Evolutionary conservation across 2,888 invertebrate genomes (phyloP).

Genomic region (Caenorhabditis macrosperma): DNA sequence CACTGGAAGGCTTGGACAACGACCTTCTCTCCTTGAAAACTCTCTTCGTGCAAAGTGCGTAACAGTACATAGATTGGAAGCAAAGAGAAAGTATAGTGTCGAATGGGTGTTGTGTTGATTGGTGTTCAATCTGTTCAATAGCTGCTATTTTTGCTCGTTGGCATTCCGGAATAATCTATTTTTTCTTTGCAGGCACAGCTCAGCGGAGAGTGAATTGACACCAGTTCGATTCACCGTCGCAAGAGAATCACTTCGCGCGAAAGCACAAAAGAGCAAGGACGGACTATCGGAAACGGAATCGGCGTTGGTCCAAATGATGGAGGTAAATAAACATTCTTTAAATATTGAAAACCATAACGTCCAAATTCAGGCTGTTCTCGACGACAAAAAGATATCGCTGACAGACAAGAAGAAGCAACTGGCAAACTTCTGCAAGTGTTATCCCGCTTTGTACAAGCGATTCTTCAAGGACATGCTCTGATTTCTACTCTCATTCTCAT

Average conservation of each 20-base stretch:
- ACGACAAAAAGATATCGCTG: slow-evolving; percentile 39
- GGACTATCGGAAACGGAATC: slow-evolving; percentile 36
- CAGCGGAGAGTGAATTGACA: slow-evolving; percentile 24
- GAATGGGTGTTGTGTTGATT: background rate
- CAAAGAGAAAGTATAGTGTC: slow-evolving; percentile 42
- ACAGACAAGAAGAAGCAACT: slow-evolving; percentile 51
- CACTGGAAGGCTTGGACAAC: slow-evolving; percentile 23
- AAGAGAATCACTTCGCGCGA: slow-evolving; percentile 25
- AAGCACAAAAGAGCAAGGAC: background rate
- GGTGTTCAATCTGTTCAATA: slow-evolving; percentile 28
- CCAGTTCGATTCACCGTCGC: slow-evolving; percentile 40
- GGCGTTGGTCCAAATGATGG: slow-evolving; percentile 45
- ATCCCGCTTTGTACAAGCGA: slow-evolving; percentile 35
- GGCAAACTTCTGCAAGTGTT: slow-evolving; percentile 30
- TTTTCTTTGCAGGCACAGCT: slow-evolving; percentile 21
- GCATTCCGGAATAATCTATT: background rate
- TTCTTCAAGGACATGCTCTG: slow-evolving; percentile 43
- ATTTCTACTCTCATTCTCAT: background rate
- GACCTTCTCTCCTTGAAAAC: slow-evolving; percentile 34
- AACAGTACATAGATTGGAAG: slow-evolving; percentile 11
- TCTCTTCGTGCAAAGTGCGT: slow-evolving; percentile 53
- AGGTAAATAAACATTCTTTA: slow-evolving; percentile 6
- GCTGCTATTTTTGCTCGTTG: background rate
- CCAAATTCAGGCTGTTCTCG: slow-evolving; percentile 31
- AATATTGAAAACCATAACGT: background rate